phyloP scores from a whole-genome alignment of 1,140 invertebrate genomes.

The Drosophila bifasciata region DNA sequence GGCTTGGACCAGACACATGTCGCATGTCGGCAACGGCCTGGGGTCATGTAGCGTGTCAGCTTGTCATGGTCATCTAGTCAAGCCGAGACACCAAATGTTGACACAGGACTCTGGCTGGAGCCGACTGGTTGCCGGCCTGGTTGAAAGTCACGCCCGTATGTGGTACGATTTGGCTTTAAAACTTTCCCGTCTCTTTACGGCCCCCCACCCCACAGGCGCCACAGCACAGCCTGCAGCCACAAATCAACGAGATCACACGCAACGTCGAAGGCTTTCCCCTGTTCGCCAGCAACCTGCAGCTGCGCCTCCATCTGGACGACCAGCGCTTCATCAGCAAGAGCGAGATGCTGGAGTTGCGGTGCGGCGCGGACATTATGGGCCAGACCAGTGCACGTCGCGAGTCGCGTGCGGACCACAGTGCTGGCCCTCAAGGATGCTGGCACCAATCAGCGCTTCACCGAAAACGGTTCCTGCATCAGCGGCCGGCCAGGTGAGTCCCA shows the following conservation, averaged over 20 bases:
- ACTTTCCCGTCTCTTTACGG: slow-evolving; percentile 7
- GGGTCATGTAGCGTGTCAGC: slow-evolving; percentile 1
- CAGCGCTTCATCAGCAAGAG: slow-evolving; percentile 77
- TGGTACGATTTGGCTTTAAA: slow-evolving; percentile 23
- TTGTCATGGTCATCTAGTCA: slow-evolving; percentile 15
- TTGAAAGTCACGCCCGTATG: slow-evolving; percentile 34
- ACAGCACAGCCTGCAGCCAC: slow-evolving; percentile 64
- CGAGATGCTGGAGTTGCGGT: slow-evolving; percentile 75
- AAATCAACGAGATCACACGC: slow-evolving; percentile 79
- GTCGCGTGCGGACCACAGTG: slow-evolving; percentile 58
- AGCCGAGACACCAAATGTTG: slow-evolving; percentile 24
- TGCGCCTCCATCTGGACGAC: slow-evolving; percentile 76
- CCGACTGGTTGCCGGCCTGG: neutral
- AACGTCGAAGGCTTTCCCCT: slow-evolving; percentile 74
- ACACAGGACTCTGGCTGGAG: slow-evolving; percentile 17
- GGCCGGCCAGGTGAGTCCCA: slow-evolving; percentile 62
- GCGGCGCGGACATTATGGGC: slow-evolving; percentile 75
- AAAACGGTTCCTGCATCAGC: slow-evolving; percentile 58
- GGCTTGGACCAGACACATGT: slow-evolving; percentile 13
- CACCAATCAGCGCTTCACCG: slow-evolving; percentile 71
- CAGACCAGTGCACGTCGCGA: slow-evolving; percentile 52
- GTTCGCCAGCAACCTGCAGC: slow-evolving; percentile 71
- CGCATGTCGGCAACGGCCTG: neutral
- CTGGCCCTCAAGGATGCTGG: slow-evolving; percentile 74
- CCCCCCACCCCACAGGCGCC: too few species aligned